Evolutionary conservation across 2,113 vertebrate species (phyloP).

Genomic region (Neolamprologus fasciatus): DNA sequence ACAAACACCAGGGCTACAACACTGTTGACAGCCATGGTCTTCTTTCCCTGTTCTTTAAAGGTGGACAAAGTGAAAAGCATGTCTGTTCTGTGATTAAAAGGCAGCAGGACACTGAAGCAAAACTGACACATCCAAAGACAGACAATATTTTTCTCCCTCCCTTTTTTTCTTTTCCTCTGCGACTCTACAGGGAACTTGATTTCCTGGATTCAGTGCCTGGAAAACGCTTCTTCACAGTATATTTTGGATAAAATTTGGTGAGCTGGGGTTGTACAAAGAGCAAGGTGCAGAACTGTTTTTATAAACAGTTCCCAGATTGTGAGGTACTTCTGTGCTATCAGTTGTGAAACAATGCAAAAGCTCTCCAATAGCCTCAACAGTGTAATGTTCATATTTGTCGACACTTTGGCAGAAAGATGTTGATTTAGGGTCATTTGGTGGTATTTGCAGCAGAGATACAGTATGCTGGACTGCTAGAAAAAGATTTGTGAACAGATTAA

Average conservation of each 20-base stretch:
- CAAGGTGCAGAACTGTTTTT: background rate
- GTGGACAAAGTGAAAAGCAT: background rate
- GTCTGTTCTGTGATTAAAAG: slow-evolving; percentile 18
- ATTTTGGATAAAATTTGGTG: background rate
- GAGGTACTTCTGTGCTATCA: background rate
- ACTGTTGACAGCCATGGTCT: background rate
- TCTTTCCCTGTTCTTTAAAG: slow-evolving; percentile 6
- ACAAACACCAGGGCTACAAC: background rate
- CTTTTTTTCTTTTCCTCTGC: background rate
- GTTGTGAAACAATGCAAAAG: background rate
- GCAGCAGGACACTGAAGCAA: background rate
- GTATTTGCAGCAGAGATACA: background rate
- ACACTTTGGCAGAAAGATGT: background rate
- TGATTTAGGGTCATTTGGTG: background rate
- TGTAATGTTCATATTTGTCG: background rate
- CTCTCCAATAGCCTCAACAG: background rate
- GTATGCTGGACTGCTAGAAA: background rate
- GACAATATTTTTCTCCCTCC: background rate
- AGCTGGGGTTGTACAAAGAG: background rate
- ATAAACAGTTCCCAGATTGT: background rate
- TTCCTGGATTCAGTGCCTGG: background rate
- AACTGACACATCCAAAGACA: background rate
- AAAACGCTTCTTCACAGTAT: background rate
- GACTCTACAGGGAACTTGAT: background rate
- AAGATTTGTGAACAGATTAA: background rate